Conservation (phyloP, 2,113 vertebrate genomes). For the Meriones unguiculatus region DNA sequence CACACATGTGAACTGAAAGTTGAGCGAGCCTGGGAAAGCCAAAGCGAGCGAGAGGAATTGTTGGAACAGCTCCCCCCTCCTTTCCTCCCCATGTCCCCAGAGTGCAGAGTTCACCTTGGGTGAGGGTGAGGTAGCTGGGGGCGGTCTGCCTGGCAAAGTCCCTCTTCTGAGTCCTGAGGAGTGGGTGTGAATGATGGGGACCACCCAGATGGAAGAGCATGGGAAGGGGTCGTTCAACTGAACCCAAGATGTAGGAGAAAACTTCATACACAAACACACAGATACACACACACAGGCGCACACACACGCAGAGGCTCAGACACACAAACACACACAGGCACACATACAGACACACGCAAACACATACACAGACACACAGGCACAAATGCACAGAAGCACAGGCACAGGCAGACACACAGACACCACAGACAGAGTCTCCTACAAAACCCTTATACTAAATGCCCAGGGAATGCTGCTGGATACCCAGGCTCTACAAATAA, state of each 20-base stretch:
- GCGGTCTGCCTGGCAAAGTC: background rate
- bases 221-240: background rate
- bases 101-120: background rate
- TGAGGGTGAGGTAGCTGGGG: background rate
- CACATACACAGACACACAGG: background rate
- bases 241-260: background rate
- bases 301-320: no score
- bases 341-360: background rate
- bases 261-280: no score
- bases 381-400: background rate
- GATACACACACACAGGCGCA: no score
- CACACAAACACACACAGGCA: background rate
- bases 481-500: background rate
- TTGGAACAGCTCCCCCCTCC: no score
- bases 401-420: background rate
- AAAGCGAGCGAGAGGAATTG: background rate
- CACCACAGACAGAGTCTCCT: background rate
- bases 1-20: slow-evolving; percentile 35
- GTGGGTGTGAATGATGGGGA: rapidly evolving
- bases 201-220: background rate
- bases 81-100: background rate
- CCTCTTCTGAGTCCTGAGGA: background rate
- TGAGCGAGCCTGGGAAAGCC: slow-evolving; percentile 12
- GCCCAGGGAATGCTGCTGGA: background rate
- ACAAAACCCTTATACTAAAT: background rate